A percentile compares a stretch with the other conserved stretches of the same genome.
Conservation (phyloP, 2,888 invertebrate species). For the Panzeria rudis region DNA sequence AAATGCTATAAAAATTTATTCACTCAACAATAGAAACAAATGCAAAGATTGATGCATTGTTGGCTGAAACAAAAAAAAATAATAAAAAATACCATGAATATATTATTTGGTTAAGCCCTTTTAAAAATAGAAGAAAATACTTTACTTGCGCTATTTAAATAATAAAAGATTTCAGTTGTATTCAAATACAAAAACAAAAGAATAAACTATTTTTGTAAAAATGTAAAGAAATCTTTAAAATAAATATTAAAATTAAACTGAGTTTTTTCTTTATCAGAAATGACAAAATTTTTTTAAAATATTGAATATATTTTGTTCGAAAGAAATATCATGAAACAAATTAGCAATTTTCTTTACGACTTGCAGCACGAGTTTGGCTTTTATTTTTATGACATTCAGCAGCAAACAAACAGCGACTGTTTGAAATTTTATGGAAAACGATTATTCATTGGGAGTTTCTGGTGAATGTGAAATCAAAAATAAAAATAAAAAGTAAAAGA, state of each 20-base stretch:
- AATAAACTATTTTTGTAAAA: neutral
- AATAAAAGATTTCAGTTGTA: constrained; percentile 5
- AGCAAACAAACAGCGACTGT: constrained; percentile 46
- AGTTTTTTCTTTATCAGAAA: neutral
- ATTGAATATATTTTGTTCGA: neutral
- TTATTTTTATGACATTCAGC: constrained; percentile 37
- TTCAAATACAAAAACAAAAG: constrained; percentile 1
- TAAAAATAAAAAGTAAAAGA: constrained; percentile 16
- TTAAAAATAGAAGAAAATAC: neutral
- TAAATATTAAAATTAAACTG: neutral
- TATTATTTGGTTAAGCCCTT: constrained; percentile 41
- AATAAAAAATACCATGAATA: constrained; percentile 30
- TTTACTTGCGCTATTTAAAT: neutral
- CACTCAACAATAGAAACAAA: constrained; percentile 42
- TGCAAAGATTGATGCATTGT: constrained; percentile 20
- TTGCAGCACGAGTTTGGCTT: neutral
- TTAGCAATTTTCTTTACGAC: neutral
- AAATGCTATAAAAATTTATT: constrained; percentile 40
- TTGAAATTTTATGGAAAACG: constrained; percentile 59
- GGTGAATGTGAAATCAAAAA: constrained; percentile 50
- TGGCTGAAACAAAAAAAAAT: neutral
- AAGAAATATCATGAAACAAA: neutral
- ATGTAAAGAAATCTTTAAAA: neutral
- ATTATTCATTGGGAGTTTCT: constrained; percentile 63
- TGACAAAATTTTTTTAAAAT: neutral